Percentiles rank a stretch among this genome's conserved stretches.
These are phyloP conservation scores for Elephas maximus DNA, from an alignment of 2,113 vertebrate species.

Conservation along the genomic window DNA sequence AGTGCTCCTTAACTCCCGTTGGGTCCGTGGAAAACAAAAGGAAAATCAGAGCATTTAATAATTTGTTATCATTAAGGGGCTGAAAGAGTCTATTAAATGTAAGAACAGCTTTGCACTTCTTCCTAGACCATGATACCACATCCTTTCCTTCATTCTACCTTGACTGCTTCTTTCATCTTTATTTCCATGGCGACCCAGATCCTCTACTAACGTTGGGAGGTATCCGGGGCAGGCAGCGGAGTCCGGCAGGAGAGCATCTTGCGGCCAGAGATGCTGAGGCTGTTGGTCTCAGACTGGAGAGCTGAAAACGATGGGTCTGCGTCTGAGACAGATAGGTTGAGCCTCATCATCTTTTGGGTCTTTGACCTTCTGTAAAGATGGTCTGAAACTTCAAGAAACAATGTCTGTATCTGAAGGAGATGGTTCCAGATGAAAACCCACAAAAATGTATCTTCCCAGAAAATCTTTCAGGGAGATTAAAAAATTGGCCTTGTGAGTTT, in stretches of 20 bases:
- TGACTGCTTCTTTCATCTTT: background rate
- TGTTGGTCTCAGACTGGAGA: background rate
- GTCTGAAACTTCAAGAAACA: background rate
- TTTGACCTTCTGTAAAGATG: background rate
- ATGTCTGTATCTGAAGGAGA: background rate
- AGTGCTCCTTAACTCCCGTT: background rate
- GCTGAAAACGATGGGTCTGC: rapidly evolving
- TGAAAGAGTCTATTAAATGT: conserved; percentile 71
- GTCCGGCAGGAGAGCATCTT: background rate
- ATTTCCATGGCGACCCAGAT: background rate
- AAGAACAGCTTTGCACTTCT: background rate
- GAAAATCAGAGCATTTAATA: background rate
- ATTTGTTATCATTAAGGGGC: background rate
- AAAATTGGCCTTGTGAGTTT: background rate
- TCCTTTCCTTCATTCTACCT: conserved; percentile 21
- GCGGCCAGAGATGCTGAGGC: background rate
- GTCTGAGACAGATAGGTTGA: background rate
- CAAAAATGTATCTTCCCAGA: background rate
- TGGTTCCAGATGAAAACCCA: background rate
- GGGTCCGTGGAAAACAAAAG: background rate
- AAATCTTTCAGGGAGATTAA: background rate
- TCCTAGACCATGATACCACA: background rate
- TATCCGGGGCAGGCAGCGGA: background rate
- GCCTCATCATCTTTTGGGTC: background rate
- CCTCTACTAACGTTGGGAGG: conserved; percentile 52